phyloP scores from a whole-genome alignment of 2,113 vertebrate species.

The Salvelinus fontinalis region DNA sequence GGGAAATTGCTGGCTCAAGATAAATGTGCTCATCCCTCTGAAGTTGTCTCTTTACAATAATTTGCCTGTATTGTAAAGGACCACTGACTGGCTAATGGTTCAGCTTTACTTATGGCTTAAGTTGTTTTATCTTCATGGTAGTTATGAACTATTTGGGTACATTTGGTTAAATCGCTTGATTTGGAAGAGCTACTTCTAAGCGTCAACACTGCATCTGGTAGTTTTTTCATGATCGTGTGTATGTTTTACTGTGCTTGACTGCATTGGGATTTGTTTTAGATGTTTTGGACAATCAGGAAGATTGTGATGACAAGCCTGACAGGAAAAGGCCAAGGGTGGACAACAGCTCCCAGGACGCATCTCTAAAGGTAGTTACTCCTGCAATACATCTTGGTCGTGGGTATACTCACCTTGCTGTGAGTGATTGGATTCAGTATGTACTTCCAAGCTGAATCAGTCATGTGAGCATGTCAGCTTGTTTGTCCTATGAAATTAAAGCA shows the following conservation, averaged over 20 bases:
- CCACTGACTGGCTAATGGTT: not conserved
- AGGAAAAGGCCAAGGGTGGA: slow-evolving; percentile 88
- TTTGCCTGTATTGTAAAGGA: too few species aligned
- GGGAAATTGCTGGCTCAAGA: too few species aligned
- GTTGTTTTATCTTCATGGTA: not conserved
- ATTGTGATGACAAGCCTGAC: slow-evolving; percentile 82
- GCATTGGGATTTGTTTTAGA: slow-evolving; percentile 67
- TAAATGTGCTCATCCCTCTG: too few species aligned
- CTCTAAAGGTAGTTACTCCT: slow-evolving; percentile 82
- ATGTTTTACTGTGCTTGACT: not conserved
- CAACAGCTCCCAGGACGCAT: slow-evolving; percentile 86
- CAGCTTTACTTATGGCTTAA: not conserved
- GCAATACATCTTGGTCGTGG: not conserved
- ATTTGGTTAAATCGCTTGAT: too few species aligned
- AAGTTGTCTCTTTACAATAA: too few species aligned
- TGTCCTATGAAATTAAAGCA: too few species aligned
- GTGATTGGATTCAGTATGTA: not conserved
- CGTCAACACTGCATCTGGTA: too few species aligned
- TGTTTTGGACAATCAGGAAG: slow-evolving; percentile 88
- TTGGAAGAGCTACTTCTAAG: too few species aligned
- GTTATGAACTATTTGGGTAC: too few species aligned
- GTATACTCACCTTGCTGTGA: not conserved
- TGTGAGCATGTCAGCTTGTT: too few species aligned
- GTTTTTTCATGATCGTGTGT: too few species aligned
- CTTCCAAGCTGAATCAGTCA: not conserved